phyloP scores from a whole-genome alignment of 1,140 invertebrate species.

The Potamilus streckersoni region DNA sequence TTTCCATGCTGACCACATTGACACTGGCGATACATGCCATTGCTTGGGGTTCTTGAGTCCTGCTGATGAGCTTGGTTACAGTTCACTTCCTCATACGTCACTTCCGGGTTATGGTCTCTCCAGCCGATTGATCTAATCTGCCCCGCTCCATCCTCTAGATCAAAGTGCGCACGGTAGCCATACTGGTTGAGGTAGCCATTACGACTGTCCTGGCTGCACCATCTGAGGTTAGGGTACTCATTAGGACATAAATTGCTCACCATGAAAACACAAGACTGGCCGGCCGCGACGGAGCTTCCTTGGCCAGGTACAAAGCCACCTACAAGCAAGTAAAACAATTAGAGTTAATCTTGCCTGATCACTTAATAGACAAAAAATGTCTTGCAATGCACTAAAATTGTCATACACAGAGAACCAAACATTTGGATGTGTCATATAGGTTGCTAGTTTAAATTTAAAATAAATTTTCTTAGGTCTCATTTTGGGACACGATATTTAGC shows the following conservation, averaged over 20 bases:
- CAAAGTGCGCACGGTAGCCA: constrained; percentile 51
- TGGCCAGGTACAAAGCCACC: constrained; percentile 46
- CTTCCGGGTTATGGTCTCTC: constrained; percentile 46
- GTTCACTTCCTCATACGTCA: constrained; percentile 42
- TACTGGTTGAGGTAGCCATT: constrained; percentile 33
- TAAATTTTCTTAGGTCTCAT: too few relatives aligned
- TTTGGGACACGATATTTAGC: too few relatives aligned
- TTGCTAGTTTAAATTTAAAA: not conserved
- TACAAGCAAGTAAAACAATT: constrained; percentile 10
- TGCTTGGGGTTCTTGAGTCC: constrained; percentile 18
- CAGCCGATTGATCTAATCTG: constrained; percentile 35
- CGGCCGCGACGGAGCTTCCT: constrained; percentile 18
- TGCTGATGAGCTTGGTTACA: constrained; percentile 26
- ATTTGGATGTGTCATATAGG: not conserved
- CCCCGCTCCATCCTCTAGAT: constrained; percentile 44
- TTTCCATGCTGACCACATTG: constrained; percentile 12
- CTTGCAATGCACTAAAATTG: too few relatives aligned
- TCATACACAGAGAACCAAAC: too few relatives aligned
- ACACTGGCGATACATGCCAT: constrained; percentile 22
- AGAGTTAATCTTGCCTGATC: not conserved
- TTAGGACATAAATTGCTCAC: constrained; percentile 50
- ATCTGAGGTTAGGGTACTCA: constrained; percentile 40
- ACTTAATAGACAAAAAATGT: too few relatives aligned
- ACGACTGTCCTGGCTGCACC: constrained; percentile 37
- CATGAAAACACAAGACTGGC: constrained; percentile 39